Evolutionary conservation across 2,888 invertebrate species (phyloP).

Genomic region (Choreutis nemorana): DNA sequence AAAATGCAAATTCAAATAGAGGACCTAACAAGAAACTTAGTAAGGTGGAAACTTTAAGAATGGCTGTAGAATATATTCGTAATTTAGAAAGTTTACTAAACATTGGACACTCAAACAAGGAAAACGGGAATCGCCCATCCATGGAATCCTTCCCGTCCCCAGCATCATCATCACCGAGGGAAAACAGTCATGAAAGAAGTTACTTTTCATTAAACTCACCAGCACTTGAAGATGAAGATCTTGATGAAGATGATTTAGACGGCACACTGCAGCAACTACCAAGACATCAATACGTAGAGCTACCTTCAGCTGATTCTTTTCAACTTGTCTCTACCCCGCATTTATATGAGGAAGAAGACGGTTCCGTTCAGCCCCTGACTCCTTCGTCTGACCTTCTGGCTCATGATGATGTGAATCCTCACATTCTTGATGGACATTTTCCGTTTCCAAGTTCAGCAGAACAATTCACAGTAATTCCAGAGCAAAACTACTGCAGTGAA

Average conservation of each 20-base stretch:
- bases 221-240: constrained; percentile 48
- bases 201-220: constrained; percentile 53
- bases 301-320: constrained; percentile 69
- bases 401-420: constrained; percentile 59
- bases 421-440: constrained; percentile 55
- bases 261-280: constrained; percentile 52
- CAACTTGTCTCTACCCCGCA: constrained; percentile 67
- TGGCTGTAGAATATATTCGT: constrained; percentile 91
- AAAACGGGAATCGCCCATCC: constrained; percentile 39
- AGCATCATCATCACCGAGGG: constrained; percentile 56
- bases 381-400: constrained; percentile 53
- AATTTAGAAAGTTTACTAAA: constrained; percentile 80
- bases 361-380: constrained; percentile 58
- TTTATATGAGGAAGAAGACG: constrained; percentile 71
- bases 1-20: constrained; percentile 70
- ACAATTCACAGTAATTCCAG: constrained; percentile 62
- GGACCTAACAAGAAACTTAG: constrained; percentile 80
- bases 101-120: constrained; percentile 69
- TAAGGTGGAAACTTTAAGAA: constrained; percentile 88
- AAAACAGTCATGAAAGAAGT: constrained; percentile 62
- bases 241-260: constrained; percentile 53
- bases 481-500: constrained; percentile 47
- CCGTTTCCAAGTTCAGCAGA: constrained; percentile 56
- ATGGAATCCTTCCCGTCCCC: constrained; percentile 61
- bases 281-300: constrained; percentile 66